Conservation (phyloP, 2,797 vertebrate genomes). For the Simalia tracyae region DNA sequence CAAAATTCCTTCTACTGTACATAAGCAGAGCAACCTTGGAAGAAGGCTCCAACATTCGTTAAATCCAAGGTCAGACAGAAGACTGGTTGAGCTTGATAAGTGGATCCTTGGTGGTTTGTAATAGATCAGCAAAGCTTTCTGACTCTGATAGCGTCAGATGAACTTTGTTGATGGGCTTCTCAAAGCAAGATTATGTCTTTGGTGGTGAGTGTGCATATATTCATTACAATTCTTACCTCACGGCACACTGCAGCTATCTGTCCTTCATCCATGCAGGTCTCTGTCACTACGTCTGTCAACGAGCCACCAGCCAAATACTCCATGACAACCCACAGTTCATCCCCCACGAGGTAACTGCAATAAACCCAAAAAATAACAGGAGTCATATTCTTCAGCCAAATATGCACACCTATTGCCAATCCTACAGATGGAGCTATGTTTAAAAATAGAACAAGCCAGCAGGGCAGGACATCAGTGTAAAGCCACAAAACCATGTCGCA, state of each 20-base stretch:
- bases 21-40: no score
- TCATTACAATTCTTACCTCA: constrained; percentile 77
- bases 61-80: no score
- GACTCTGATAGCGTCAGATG: no score
- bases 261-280: constrained; percentile 97
- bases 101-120: background rate
- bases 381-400: background rate
- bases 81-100: background rate
- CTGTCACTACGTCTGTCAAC: constrained; percentile 91
- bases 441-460: background rate
- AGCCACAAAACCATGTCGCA: background rate
- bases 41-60: no score
- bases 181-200: background rate
- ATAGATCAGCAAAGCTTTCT: background rate
- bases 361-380: background rate
- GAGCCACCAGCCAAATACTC: constrained; percentile 97
- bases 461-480: background rate
- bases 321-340: constrained; percentile 98
- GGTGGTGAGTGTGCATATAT: background rate
- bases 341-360: constrained; percentile 92
- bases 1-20: no score
- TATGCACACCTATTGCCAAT: background rate
- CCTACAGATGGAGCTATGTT: constrained; percentile 1
- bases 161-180: no score
- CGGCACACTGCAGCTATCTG: constrained; percentile 95